Conservation (phyloP, 2,113 vertebrate genomes). For the Mola mola region DNA sequence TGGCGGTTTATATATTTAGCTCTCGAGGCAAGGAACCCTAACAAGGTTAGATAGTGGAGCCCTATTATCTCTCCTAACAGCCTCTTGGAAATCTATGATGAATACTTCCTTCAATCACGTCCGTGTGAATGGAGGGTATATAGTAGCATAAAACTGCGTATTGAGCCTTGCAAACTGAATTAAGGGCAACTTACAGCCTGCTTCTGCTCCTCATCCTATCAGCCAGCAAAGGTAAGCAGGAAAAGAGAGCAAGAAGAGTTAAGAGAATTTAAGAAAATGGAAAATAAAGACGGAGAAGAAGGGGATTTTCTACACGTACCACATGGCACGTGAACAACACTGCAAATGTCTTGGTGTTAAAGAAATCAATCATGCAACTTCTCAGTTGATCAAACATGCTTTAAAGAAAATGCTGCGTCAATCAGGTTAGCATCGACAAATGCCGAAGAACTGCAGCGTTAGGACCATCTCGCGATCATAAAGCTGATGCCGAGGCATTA, state of each 20-base stretch:
- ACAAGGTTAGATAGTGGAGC: constrained; percentile 9
- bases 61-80: constrained; percentile 20
- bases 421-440: too few species aligned
- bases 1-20: neutral
- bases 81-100: constrained; percentile 9
- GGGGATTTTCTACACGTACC: constrained; percentile 46
- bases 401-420: neutral
- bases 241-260: constrained; percentile 50
- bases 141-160: constrained; percentile 24
- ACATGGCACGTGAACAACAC: constrained; percentile 15
- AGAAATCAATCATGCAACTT: constrained; percentile 3
- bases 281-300: constrained; percentile 31
- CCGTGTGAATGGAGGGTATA: constrained; percentile 17
- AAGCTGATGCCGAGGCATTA: too few species aligned
- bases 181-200: constrained; percentile 90
- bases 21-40: too few species aligned
- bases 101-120: constrained; percentile 29
- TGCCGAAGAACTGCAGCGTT: too few species aligned
- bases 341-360: too few species aligned
- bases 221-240: constrained; percentile 66
- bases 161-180: constrained; percentile 64
- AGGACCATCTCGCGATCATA: too few species aligned
- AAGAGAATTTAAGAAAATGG: constrained; percentile 56
- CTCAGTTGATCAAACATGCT: constrained; percentile 15
- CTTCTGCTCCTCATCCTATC: constrained; percentile 96